Evolutionary conservation across 2,888 invertebrate species (phyloP).

Genomic region (Tuberolachnus salignus): DNA sequence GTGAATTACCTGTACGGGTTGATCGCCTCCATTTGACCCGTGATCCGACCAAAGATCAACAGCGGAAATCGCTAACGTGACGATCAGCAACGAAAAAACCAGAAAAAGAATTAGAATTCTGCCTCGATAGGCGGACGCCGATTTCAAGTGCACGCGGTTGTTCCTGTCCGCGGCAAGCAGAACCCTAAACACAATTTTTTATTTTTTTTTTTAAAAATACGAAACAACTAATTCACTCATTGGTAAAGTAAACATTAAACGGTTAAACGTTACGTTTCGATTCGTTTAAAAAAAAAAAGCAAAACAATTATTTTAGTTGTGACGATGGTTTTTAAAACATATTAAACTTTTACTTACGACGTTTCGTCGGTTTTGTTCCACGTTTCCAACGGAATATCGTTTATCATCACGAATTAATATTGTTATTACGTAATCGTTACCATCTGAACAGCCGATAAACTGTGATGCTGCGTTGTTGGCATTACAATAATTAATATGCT

Average conservation of each 20-base stretch:
- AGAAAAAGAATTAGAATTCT: neutral
- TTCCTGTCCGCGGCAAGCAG: neutral
- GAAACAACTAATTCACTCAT: too few species aligned
- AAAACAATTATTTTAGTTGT: neutral
- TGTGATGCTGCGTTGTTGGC: too few species aligned
- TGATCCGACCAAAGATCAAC: neutral
- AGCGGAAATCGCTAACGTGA: neutral
- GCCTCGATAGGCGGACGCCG: neutral
- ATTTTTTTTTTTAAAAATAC: too few species aligned
- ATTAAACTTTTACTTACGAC: neutral
- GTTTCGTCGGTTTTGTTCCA: slow-evolving; percentile 6
- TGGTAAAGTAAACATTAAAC: too few species aligned
- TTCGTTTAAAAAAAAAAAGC: neutral
- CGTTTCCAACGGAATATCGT: slow-evolving; percentile 27
- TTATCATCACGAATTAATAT: slow-evolving; percentile 3
- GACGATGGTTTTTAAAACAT: too few species aligned
- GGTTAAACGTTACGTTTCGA: too few species aligned
- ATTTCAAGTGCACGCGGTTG: neutral
- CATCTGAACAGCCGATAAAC: neutral
- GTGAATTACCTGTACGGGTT: neutral
- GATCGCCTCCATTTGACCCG: neutral
- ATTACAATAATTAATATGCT: neutral
- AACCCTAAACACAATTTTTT: too few species aligned
- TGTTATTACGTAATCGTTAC: neutral
- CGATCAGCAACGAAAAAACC: neutral